Base-by-base conservation (phyloP, 2,888 invertebrate genomes). In the Slavum lentiscoides region DNA sequence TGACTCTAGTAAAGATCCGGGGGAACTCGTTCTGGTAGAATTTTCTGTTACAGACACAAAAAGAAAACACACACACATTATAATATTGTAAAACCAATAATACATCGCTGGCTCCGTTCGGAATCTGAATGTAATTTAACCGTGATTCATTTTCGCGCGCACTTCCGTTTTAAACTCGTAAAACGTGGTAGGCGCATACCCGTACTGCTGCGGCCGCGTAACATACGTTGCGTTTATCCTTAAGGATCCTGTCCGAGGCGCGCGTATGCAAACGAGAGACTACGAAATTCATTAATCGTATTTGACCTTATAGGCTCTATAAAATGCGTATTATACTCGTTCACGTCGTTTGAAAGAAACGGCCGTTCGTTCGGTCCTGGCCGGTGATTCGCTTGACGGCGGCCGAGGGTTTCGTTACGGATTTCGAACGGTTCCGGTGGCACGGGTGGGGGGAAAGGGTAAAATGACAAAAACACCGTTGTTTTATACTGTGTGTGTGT, bases 311-410 rank as follows among this genome's bases (percentile, higher is more conserved):
- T 39, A 21, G 55, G 19, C 55, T 13, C 37, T 21, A 30, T 30
- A 4, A 43, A 7, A 43, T 59, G 43, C 5, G 19, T 8, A 13
- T 49, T 11, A 11, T 49, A 49, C 13, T 1, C 19, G 19, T 9
- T 59, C 59, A 75, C 58, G 75, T 75, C 72, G 23, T 67, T 21
- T 21, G 23, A 75, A 75, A 75, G 75, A 66, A 75, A 75, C 58
- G 30, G 19, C 66, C 43, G 43, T 21, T 17, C 4, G 21, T 13
- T 9, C 55, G 66, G 11, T 39, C 13, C 15, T 8, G 4, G 15
- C 15, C 13, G 0, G 17, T 6, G 7, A 21, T 8, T 43, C 6
- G 43, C 43, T 7, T 49, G 49, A 1, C 21, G 43, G 9, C 1
- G 55, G n/a, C n/a, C n/a, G 67, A 67, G 67, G 21, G 21, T 11